Percentiles rank a stretch among this genome's conserved stretches.
These are phyloP conservation scores for Oncopodura yosiiana DNA, from an alignment of 1,140 invertebrate species.

Conservation along the genomic window DNA sequence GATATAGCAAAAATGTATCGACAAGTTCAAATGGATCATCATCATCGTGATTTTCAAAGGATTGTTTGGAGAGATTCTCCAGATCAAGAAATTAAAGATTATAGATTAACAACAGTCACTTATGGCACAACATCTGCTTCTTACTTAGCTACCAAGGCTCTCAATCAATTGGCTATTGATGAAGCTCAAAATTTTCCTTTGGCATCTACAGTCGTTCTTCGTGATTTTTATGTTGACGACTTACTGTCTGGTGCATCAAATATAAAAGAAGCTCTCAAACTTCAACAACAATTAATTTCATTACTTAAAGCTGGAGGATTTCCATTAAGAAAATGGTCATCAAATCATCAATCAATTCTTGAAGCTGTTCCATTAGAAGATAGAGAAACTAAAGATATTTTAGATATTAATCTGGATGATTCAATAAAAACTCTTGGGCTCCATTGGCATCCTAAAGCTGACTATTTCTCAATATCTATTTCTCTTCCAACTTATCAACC, in stretches of 20 bases:
- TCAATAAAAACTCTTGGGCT: conserved; percentile 6
- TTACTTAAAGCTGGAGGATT: too few species aligned
- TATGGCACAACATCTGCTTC: conserved; percentile 38
- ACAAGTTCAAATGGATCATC: conserved; percentile 2
- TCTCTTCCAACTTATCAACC: conserved; percentile 33
- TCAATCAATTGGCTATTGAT: conserved; percentile 36
- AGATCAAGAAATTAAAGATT: conserved; percentile 29
- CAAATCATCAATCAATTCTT: neutral
- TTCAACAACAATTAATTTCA: conserved; percentile 24
- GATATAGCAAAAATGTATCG: conserved; percentile 37
- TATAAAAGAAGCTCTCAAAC: conserved; percentile 22
- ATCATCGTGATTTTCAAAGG: conserved; percentile 34
- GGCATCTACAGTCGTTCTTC: neutral
- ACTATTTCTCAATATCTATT: conserved; percentile 9
- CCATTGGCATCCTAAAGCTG: neutral
- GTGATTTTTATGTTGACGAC: conserved; percentile 14
- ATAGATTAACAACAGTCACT: conserved; percentile 36
- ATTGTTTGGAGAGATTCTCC: conserved; percentile 38
- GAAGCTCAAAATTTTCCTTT: conserved; percentile 9
- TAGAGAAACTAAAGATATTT: neutral
- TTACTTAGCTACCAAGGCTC: conserved; percentile 36
- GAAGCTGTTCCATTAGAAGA: neutral
- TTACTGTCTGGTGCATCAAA: neutral
- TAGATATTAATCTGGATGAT: neutral
- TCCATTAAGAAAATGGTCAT: conserved; percentile 12